phyloP scores from a whole-genome alignment of 2,888 invertebrate genomes.

The Camponotus fellah region DNA sequence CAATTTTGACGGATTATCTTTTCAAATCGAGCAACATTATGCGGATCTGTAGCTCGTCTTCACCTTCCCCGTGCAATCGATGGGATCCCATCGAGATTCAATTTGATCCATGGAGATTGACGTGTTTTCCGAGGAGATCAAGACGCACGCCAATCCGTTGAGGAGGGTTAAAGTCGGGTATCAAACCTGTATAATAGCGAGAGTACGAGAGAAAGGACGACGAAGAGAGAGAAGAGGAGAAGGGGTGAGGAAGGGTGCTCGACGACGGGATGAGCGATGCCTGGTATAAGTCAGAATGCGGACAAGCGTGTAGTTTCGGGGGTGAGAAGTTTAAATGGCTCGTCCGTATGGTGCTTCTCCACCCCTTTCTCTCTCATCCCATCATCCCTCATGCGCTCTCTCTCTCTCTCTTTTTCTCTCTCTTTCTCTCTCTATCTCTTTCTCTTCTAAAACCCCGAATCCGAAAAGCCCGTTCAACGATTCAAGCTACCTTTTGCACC shows the following conservation, averaged over 20 bases:
- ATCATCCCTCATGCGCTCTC: constrained; percentile 40
- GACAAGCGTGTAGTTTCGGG: constrained; percentile 85
- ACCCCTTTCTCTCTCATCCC: constrained; percentile 64
- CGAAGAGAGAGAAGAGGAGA: constrained; percentile 61
- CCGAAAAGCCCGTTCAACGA: constrained; percentile 24
- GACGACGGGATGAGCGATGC: constrained; percentile 84
- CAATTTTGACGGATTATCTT: background rate
- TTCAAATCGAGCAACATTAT: background rate
- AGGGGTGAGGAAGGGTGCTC: constrained; percentile 73
- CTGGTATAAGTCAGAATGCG: constrained; percentile 86
- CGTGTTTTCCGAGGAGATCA: constrained; percentile 43
- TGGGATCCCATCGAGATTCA: constrained; percentile 46
- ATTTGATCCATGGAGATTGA: constrained; percentile 52
- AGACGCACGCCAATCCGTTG: constrained; percentile 53
- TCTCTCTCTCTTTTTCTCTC: constrained; percentile 52
- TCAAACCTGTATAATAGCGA: constrained; percentile 77
- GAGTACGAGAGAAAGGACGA: constrained; percentile 53
- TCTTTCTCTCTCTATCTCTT: constrained; percentile 1
- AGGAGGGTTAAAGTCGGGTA: constrained; percentile 77
- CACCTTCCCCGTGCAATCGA: constrained; percentile 14
- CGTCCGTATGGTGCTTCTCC: constrained; percentile 85
- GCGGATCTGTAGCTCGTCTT: background rate
- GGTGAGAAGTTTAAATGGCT: constrained; percentile 86
- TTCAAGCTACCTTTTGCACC: constrained; percentile 47
- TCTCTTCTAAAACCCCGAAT: background rate